Evolutionary conservation across 2,888 invertebrate genomes (phyloP).

Genomic region (Itoplectis maculator): DNA sequence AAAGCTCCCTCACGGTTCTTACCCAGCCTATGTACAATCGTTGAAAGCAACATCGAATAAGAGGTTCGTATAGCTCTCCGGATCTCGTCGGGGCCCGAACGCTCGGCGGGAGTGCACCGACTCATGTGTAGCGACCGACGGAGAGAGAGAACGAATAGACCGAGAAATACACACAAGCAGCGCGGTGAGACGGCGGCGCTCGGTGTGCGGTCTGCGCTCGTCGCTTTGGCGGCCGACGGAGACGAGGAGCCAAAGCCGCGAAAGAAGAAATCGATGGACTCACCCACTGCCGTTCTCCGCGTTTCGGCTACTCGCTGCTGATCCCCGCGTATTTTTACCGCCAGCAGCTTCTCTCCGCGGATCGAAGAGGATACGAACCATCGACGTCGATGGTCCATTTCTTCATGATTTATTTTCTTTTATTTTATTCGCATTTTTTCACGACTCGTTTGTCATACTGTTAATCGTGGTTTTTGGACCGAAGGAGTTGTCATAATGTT

Average conservation of each 20-base stretch:
- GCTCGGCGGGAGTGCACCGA: not conserved
- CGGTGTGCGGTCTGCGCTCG: constrained; percentile 6
- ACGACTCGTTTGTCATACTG: too few species aligned
- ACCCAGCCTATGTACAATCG: constrained; percentile 60
- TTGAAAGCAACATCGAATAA: constrained; percentile 66
- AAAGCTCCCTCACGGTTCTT: constrained; percentile 63
- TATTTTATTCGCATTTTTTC: too few species aligned
- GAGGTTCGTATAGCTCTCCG: constrained; percentile 41
- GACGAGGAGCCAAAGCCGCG: constrained; percentile 55
- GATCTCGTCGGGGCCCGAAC: constrained; percentile 9
- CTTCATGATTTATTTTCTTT: constrained; percentile 1
- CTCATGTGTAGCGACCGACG: not conserved
- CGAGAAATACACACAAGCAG: not conserved
- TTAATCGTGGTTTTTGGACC: too few species aligned
- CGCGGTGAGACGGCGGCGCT: constrained; percentile 15
- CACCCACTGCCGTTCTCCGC: constrained; percentile 25
- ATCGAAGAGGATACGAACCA: too few species aligned
- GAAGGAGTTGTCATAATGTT: too few species aligned
- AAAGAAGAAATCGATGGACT: constrained; percentile 62
- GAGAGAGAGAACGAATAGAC: too few species aligned
- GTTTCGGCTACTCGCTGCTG: constrained; percentile 40
- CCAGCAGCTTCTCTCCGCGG: not conserved
- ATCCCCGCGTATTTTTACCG: constrained; percentile 35
- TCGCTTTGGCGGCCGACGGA: constrained; percentile 25
- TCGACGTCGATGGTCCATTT: not conserved